A percentile compares a stretch with the other conserved stretches of the same genome.
Conservation (phyloP, 2,113 vertebrate genomes). For the Eurypyga helias region DNA sequence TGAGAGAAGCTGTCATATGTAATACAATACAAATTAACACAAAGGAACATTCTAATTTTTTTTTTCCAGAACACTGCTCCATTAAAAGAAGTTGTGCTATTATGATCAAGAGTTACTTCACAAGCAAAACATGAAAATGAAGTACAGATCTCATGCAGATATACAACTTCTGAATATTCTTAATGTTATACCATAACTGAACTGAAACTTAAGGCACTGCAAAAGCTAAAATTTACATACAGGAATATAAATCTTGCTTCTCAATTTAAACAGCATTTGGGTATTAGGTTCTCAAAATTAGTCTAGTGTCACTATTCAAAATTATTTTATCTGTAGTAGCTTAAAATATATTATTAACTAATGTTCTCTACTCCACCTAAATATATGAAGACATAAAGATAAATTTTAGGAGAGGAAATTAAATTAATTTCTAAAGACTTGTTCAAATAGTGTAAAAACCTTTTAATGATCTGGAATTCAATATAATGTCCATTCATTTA, state of each 20-base stretch:
- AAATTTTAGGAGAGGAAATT: background rate
- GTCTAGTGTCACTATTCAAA: background rate
- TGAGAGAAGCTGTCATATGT: background rate
- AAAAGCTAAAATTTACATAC: background rate
- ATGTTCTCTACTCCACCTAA: background rate
- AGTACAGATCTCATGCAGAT: background rate
- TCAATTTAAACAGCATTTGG: background rate
- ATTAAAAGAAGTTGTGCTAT: background rate
- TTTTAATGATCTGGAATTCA: background rate
- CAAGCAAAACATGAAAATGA: background rate
- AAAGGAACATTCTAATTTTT: background rate
- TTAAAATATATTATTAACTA: background rate
- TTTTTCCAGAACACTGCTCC: background rate
- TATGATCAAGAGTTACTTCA: background rate
- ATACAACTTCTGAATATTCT: background rate
- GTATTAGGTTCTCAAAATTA: background rate
- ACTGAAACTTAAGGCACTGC: background rate
- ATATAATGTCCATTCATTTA: background rate
- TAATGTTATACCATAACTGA: background rate
- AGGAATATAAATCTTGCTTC: background rate
- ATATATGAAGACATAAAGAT: background rate
- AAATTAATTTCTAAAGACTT: background rate
- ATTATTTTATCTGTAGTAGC: background rate
- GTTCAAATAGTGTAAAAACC: background rate
- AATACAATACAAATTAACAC: background rate